Percentiles rank a stretch among this genome's conserved stretches.
phyloP scores from a whole-genome alignment of 2,797 vertebrate species.

The Enteromius trimaculatus region DNA sequence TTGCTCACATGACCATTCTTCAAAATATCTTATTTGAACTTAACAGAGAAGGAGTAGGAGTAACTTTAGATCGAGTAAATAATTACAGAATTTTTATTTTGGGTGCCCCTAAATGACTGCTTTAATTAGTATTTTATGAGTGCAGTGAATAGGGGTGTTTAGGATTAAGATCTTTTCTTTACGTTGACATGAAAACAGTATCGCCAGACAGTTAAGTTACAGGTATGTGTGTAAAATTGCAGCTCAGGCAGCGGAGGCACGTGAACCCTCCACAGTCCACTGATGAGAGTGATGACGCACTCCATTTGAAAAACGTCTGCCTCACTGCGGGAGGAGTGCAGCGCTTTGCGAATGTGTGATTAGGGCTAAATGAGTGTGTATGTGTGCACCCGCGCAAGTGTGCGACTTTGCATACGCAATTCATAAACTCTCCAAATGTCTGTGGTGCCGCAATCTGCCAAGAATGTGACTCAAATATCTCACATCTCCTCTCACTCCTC shows the following conservation, averaged over 20 bases:
- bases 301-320: constrained; percentile 54
- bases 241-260: constrained; percentile 39
- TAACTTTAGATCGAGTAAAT: background rate
- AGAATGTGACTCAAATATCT: constrained; percentile 77
- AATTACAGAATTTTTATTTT: background rate
- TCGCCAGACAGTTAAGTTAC: constrained; percentile 7
- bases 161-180: background rate
- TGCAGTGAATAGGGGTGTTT: background rate
- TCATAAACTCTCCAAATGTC: constrained; percentile 71
- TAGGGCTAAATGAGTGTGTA: constrained; percentile 42
- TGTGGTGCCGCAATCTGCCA: constrained; percentile 65
- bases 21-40: background rate
- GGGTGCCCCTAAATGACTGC: background rate
- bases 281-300: constrained; percentile 59
- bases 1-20: background rate
- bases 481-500: constrained; percentile 70
- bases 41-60: background rate
- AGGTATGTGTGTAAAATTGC: constrained; percentile 32
- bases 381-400: constrained; percentile 64
- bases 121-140: background rate
- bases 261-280: constrained; percentile 53
- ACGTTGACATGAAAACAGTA: constrained; percentile 8
- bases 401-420: constrained; percentile 63
- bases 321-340: constrained; percentile 49
- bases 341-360: constrained; percentile 37